Base-by-base conservation (phyloP, 2,113 vertebrate species). In the Nycticebus coucang region DNA sequence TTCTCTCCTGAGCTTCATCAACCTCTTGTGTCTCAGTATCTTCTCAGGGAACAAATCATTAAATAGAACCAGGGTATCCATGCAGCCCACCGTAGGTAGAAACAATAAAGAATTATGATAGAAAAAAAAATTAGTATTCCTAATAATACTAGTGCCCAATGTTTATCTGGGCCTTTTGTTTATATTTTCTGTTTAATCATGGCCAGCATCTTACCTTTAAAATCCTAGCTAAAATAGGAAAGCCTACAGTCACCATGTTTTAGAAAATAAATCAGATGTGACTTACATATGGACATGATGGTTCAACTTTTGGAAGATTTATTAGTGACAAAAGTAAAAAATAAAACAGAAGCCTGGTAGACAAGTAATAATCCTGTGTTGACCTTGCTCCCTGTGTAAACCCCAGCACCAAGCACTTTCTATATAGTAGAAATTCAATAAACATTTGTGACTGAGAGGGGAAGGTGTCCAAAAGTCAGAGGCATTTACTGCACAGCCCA, bases 141-240 rank as follows among this genome's bases (percentile, higher is more conserved):
- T 89, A 89, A 97, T 91, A 81, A 62, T 22, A 81, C 60, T 33
- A 82, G 37, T 22, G 41, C 5, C 33, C 41, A 50, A 57, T 84
- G 9, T 77, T 60, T 45, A 17, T 60, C 85, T 66, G 28, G 1
- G 26, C 22, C 10, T 66, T 92, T 68, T 50, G 81, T 88, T n/a
- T 37, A 15, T 69, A 59, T 88, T 92, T 93, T 30, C 93, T 77
- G 41, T 50, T 82, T 95, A 62, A 60, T 79, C 79, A 89, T 72
- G 18, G 7, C 30, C 85, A 26, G 13, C 26, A 92, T 4, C 19
- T 72, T 83, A 79, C 7, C 66, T 92, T 90, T 75, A 85, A 94
- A 78, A 93, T 37, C 10, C 45, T 62, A 75, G 33, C 85, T 94
- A 64, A 88, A 94, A 59, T 22, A 66, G 14, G 45, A 93, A 95